Percentiles rank a stretch among this genome's conserved stretches.
Evolutionary conservation across 1,140 invertebrate genomes (phyloP).

Genomic region (Pomacea maculata): DNA sequence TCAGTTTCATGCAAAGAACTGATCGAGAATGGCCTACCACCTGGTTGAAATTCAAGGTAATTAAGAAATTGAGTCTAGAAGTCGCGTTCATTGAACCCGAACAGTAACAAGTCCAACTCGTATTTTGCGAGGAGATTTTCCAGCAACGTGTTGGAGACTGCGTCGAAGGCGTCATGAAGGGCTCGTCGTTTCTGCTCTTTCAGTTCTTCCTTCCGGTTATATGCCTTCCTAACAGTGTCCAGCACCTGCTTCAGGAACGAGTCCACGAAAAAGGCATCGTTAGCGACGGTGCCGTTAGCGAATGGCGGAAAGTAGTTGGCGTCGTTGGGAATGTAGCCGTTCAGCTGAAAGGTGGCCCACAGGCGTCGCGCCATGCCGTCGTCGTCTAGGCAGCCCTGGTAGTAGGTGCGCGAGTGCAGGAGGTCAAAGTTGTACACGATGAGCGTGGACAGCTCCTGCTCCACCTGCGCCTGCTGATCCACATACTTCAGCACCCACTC

Average conservation of each 20-base stretch:
- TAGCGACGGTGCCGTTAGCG: not conserved
- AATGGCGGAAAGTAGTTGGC: not conserved
- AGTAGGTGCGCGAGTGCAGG: not conserved
- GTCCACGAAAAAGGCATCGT: not conserved
- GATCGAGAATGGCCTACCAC: too few species aligned
- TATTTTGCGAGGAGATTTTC: constrained; percentile 5
- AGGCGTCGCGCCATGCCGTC: not conserved
- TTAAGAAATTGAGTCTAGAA: not conserved
- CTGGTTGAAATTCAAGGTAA: too few species aligned
- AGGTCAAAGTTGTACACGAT: constrained; percentile 18
- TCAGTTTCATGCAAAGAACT: too few species aligned
- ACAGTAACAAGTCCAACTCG: not conserved
- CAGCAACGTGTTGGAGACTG: constrained; percentile 4
- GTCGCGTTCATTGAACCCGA: constrained; percentile 6
- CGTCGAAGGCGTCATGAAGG: not conserved
- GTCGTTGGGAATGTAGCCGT: constrained; percentile 16
- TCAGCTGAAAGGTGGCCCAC: constrained; percentile 18
- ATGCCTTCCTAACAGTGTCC: not conserved
- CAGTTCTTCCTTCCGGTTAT: not conserved
- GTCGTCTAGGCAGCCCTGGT: not conserved
- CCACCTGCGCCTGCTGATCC: not conserved
- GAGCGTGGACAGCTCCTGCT: constrained; percentile 14
- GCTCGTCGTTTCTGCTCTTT: constrained; percentile 3
- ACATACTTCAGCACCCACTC: constrained; percentile 13
- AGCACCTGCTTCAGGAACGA: not conserved